phyloP scores from a whole-genome alignment of 2,113 vertebrate genomes.

The Dipodomys ordii region DNA sequence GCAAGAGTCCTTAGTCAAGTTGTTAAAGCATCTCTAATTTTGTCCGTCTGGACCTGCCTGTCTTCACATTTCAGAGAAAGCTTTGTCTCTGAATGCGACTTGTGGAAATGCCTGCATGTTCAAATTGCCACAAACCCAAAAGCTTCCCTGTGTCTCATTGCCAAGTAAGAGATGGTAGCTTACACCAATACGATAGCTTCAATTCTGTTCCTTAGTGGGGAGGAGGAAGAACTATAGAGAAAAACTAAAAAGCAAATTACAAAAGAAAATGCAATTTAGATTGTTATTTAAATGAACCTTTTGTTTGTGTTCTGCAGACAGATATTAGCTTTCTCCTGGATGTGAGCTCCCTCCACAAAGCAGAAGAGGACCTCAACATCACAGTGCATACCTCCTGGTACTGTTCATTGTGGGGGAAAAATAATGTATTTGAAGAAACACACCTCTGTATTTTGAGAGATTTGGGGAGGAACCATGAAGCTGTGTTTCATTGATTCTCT shows the following conservation, averaged over 20 bases:
- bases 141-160: not conserved
- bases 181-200: not conserved
- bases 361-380: constrained; percentile 90
- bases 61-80: not conserved
- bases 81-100: constrained; percentile 63
- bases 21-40: constrained; percentile 69
- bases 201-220: not conserved
- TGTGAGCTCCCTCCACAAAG: constrained; percentile 91
- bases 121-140: not conserved
- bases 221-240: not conserved
- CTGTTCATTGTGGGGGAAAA: constrained; percentile 23
- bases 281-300: not conserved
- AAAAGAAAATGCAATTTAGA: not conserved
- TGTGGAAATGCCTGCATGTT: not conserved
- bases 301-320: constrained; percentile 85
- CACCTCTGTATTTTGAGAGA: not conserved
- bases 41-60: constrained; percentile 57
- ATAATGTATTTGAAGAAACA: not conserved
- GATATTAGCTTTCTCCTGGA: constrained; percentile 95
- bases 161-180: not conserved
- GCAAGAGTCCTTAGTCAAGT: constrained; percentile 68
- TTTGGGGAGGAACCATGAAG: not conserved
- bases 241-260: not conserved
- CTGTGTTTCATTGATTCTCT: constrained; percentile 17
- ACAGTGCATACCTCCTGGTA: constrained; percentile 92